These are phyloP conservation scores for Clarias magur DNA, from an alignment of 2,113 vertebrate species.

Conservation along the genomic window DNA sequence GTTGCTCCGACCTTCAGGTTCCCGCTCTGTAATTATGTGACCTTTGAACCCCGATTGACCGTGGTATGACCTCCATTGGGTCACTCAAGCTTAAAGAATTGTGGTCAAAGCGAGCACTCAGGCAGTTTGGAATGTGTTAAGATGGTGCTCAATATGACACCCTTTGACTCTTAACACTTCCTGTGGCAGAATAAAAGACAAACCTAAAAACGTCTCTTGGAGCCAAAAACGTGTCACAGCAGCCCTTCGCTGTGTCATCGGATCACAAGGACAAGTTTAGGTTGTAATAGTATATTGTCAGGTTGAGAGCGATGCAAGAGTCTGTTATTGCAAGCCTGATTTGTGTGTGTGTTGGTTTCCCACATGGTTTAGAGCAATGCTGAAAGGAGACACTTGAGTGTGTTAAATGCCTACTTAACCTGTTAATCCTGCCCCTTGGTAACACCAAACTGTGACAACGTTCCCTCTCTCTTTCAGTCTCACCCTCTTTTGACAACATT, in stretches of 20 bases:
- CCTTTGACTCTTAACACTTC: constrained; percentile 1
- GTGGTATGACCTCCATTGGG: constrained; percentile 51
- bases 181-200: constrained; percentile 8
- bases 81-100: constrained; percentile 45
- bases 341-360: constrained; percentile 24
- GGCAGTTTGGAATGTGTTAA: constrained; percentile 13
- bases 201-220: background rate
- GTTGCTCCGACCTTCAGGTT: constrained; percentile 52
- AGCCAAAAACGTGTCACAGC: constrained; percentile 21
- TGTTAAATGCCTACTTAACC: constrained; percentile 43
- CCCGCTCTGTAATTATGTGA: constrained; percentile 71
- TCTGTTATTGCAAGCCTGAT: constrained; percentile 15
- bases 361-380: constrained; percentile 32
- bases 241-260: background rate
- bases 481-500: background rate
- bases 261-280: constrained; percentile 18
- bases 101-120: background rate
- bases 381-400: constrained; percentile 55
- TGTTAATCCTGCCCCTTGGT: constrained; percentile 69
- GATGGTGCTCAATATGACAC: background rate
- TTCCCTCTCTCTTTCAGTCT: constrained; percentile 18
- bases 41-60: constrained; percentile 63
- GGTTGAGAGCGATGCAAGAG: background rate
- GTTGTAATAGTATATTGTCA: constrained; percentile 34
- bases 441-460: constrained; percentile 61